phyloP scores from a whole-genome alignment of 2,113 vertebrate species.

The Sminthopsis crassicaudata region DNA sequence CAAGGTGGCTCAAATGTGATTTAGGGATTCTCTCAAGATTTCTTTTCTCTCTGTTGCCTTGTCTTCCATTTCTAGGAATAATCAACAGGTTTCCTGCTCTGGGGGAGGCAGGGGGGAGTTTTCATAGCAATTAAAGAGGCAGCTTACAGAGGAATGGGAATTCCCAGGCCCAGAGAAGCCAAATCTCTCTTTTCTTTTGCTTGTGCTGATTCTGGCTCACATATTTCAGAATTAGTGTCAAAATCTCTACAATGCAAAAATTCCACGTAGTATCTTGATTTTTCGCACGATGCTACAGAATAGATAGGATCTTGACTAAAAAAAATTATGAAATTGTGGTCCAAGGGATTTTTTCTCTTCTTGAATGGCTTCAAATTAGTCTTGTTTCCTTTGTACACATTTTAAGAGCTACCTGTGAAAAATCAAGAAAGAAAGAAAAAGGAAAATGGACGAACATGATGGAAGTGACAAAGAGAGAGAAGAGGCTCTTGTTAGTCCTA shows the following conservation, averaged over 20 bases:
- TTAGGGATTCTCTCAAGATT: slow-evolving; percentile 26
- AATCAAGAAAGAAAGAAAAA: slow-evolving; percentile 37
- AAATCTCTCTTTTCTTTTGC: not conserved
- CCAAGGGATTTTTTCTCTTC: slow-evolving; percentile 32
- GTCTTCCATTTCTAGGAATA: not conserved
- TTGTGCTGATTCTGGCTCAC: not conserved
- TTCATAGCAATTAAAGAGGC: slow-evolving; percentile 11
- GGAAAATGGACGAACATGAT: not conserved
- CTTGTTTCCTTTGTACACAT: slow-evolving; percentile 7
- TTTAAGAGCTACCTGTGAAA: not conserved
- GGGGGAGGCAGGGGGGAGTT: not conserved
- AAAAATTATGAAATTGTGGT: not conserved
- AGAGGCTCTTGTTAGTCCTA: slow-evolving; percentile 45
- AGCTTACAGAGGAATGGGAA: slow-evolving; percentile 11
- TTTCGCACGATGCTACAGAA: not conserved
- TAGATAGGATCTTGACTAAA: not conserved
- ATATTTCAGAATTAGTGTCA: not conserved
- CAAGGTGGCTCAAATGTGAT: slow-evolving; percentile 14
- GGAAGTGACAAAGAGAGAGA: slow-evolving; percentile 21
- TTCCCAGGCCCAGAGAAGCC: slow-evolving; percentile 18
- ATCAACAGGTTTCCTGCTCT: not conserved
- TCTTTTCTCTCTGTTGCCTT: slow-evolving; percentile 21
- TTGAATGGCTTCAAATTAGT: slow-evolving; percentile 37
- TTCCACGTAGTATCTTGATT: not conserved
- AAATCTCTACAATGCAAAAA: slow-evolving; percentile 19